Base-by-base conservation (phyloP, 2,797 vertebrate genomes). In the Gephyroberyx darwinii region DNA sequence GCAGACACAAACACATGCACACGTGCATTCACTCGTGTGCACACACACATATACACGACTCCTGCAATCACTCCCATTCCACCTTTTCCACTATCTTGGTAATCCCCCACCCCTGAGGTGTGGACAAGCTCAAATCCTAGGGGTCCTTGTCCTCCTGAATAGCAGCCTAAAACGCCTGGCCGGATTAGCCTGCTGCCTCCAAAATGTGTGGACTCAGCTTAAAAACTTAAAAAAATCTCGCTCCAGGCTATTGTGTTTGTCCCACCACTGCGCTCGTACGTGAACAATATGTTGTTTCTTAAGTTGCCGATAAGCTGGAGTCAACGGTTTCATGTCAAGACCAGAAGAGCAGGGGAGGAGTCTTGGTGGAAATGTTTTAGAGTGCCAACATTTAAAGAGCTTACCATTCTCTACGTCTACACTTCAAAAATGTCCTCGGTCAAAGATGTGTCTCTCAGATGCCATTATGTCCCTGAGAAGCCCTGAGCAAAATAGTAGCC, bases 151-250 rank as follows among this genome's bases (percentile, higher is more conserved):
- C 89, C 78, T 90, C 71, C 77, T 90, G 86, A 93, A 92, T 92
- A 89, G 88, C 71, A 31, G 88, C 76, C 87, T 91, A 91, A 92
- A 93, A 92, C 91, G 91, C 87, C 89, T 74, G 81, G 78, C 79
- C 56, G 84, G 91, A 91, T 92, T 92, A 92, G 74, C 75, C 81
- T 78, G 69, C 84, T 50, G 69, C 80, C 78, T 89, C 85, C 85
- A 89, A 92, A 92, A 93, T 90, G 90, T 92, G 90, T 91, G 85
- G 91, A 90, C 88, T 90, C 89, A 89, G 90, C 90, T 90, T 90
- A 85, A 91, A 92, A 89, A n/a, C n/a, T n/a, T n/a, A n/a, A n/a
- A n/a, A n/a, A 88, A 91, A 74, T 66, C 77, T 75, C 68, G 80
- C 80, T 84, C 50, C 69, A n/a, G 4, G 75, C 87, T 70, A 84